These are phyloP conservation scores for Rhagophthalmus giganteus DNA, from an alignment of 2,888 invertebrate genomes.

Conservation along the genomic window DNA sequence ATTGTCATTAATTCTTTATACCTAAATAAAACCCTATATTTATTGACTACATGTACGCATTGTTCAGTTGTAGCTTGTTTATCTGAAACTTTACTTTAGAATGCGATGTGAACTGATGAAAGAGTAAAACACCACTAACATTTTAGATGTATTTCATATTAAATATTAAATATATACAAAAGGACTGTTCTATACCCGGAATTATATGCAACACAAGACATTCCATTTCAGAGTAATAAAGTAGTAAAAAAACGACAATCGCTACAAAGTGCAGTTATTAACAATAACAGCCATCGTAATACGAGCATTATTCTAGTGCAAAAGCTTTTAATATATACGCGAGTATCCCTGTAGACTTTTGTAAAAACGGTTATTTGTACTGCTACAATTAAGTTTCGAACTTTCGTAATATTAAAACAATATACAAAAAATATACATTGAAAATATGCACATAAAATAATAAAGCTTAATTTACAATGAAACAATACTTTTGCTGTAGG, in stretches of 20 bases:
- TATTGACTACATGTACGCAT: neutral
- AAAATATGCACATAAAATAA: conserved; percentile 8
- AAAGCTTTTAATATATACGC: conserved; percentile 1
- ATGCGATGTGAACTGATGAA: too few species aligned
- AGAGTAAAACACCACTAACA: conserved; percentile 8
- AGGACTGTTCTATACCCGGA: conserved; percentile 32
- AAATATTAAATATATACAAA: conserved; percentile 38
- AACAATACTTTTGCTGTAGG: conserved; percentile 22
- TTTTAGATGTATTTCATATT: conserved; percentile 39
- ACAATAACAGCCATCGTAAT: conserved; percentile 19
- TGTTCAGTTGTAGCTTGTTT: neutral
- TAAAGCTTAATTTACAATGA: conserved; percentile 11
- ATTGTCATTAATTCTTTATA: too few species aligned
- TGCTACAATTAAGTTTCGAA: conserved; percentile 13
- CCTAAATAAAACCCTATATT: too few species aligned
- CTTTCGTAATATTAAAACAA: conserved; percentile 13
- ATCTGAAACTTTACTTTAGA: too few species aligned
- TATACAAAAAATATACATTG: conserved; percentile 15
- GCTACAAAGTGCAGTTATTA: conserved; percentile 14
- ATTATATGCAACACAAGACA: conserved; percentile 24
- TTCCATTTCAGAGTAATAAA: conserved; percentile 28
- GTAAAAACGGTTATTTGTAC: conserved; percentile 23
- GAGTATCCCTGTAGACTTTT: conserved; percentile 7
- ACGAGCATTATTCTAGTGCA: conserved; percentile 13
- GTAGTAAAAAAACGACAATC: conserved; percentile 22